Conservation (phyloP, 2,797 vertebrate species). For the Fistularia tabacaria region DNA sequence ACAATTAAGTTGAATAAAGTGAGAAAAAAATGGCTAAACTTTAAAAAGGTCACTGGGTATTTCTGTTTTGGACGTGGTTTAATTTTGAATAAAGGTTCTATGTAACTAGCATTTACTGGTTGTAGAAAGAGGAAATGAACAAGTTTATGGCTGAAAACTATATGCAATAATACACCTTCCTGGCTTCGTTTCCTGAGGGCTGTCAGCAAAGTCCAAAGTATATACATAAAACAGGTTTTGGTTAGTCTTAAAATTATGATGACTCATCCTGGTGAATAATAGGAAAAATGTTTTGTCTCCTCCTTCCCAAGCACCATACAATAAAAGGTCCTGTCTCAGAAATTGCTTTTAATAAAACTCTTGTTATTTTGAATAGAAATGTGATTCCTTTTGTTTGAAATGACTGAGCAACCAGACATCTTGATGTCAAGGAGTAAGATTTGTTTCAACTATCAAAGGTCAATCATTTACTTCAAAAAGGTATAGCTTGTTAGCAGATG, state of each 20-base stretch:
- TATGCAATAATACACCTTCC: conserved; percentile 57
- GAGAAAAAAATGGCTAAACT: conserved; percentile 24
- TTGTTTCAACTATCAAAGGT: background rate
- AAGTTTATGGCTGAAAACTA: conserved; percentile 70
- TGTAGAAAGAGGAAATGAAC: conserved; percentile 74
- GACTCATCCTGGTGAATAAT: conserved; percentile 74
- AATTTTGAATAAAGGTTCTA: conserved; percentile 36
- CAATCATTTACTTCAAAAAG: background rate
- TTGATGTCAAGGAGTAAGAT: too few relatives aligned
- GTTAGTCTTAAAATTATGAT: conserved; percentile 75
- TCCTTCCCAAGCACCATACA: conserved; percentile 64
- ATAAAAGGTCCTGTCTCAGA: conserved; percentile 37
- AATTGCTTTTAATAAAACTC: background rate
- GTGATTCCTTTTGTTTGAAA: too few relatives aligned
- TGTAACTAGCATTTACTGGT: conserved; percentile 42
- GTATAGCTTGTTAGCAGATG: background rate
- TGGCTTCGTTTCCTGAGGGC: conserved; percentile 72
- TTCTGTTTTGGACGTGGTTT: conserved; percentile 25
- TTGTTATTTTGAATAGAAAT: too few relatives aligned
- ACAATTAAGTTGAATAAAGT: conserved; percentile 49
- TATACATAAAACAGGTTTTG: conserved; percentile 79
- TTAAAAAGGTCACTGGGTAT: conserved; percentile 27
- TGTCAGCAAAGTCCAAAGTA: conserved; percentile 72
- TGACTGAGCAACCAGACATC: too few relatives aligned
- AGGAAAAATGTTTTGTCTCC: conserved; percentile 55